Evolutionary conservation across 2,797 vertebrate species (phyloP), one percentile per base, ranked within the genome.

Genomic region (Melanotaenia trifasciata): DNA sequence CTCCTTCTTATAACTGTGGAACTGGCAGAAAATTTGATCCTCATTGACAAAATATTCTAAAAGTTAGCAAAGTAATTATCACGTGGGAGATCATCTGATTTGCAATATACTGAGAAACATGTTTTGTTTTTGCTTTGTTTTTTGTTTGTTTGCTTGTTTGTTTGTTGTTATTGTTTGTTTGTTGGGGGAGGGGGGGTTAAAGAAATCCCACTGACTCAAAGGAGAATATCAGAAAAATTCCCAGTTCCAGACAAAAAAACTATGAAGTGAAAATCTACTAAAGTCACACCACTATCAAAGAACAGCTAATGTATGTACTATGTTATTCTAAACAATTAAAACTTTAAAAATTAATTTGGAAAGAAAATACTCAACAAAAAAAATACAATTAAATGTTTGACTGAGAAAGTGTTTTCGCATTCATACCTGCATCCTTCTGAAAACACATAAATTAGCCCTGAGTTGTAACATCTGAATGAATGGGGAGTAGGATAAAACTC

Each of bases 1-100:
- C 76, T 77, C 72, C 65, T 58, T 12, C 33, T 56, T 64, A 56
- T 75, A 81, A 80, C 51, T 50, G 20, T 14, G 26, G 12, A 16
- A 47, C n/a, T 50, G 47, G n/a, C 47, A 50, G 38, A 64, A 28
- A 74, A 74, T 72, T 51, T 5, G 43, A 78, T 77, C 62, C 11
- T 9, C 13, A 35, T 56, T 43, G 38, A 68, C 38, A 14, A 73
- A 78, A 64, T 68, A 62, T 72, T 56, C 72, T 28, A 58, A 80
- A 6, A 43, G 66, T 69, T 51, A 58, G 43, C 50, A n/a, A 67
- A 72, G 24, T 20, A 35, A 58, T 62, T 66, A 67, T 12, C 32
- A 36, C 50, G 38, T 60, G 26, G 32, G n/a, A 58, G 70, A 80
- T 59, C 3, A 5, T 2, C 3, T 67, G 7, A 75, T 58, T 47